phyloP scores from a whole-genome alignment of 2,888 invertebrate genomes.

The Beris morrisii region DNA sequence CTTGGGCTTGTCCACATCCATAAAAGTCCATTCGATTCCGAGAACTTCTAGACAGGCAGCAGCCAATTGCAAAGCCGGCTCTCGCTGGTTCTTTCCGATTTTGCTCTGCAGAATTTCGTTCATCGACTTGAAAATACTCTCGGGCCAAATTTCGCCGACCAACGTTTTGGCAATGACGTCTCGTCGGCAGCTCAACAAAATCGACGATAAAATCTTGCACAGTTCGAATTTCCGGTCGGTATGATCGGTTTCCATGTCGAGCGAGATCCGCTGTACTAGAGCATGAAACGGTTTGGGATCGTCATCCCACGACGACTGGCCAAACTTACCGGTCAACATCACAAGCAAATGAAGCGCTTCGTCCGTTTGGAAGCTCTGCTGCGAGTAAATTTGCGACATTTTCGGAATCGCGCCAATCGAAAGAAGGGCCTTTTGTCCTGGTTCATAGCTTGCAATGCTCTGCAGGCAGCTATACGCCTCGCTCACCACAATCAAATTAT shows the following conservation, averaged over 20 bases:
- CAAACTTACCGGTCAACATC: conserved; percentile 71
- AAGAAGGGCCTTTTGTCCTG: conserved; percentile 78
- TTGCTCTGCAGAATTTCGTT: conserved; percentile 83
- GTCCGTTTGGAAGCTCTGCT: conserved; percentile 87
- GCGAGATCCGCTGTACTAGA: conserved; percentile 77
- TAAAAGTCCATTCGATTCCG: conserved; percentile 83
- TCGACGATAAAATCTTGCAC: conserved; percentile 74
- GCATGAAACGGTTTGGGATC: conserved; percentile 80
- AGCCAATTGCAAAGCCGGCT: conserved; percentile 82
- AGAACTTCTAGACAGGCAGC: conserved; percentile 78
- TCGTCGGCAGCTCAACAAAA: conserved; percentile 73
- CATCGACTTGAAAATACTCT: conserved; percentile 78
- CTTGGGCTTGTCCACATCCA: conserved; percentile 74
- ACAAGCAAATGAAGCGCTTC: conserved; percentile 82
- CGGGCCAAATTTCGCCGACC: conserved; percentile 77
- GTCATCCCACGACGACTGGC: conserved; percentile 73
- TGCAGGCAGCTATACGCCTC: conserved; percentile 84
- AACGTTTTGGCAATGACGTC: conserved; percentile 66
- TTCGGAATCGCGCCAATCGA: conserved; percentile 77
- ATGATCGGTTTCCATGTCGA: conserved; percentile 87
- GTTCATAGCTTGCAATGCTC: conserved; percentile 75
- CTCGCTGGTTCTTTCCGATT: conserved; percentile 84
- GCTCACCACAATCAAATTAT: conserved; percentile 82
- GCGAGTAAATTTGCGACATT: conserved; percentile 83
- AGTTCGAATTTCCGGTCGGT: conserved; percentile 88